Evolutionary conservation across 2,888 invertebrate species (phyloP).

Genomic region (Campaea margaritaria): DNA sequence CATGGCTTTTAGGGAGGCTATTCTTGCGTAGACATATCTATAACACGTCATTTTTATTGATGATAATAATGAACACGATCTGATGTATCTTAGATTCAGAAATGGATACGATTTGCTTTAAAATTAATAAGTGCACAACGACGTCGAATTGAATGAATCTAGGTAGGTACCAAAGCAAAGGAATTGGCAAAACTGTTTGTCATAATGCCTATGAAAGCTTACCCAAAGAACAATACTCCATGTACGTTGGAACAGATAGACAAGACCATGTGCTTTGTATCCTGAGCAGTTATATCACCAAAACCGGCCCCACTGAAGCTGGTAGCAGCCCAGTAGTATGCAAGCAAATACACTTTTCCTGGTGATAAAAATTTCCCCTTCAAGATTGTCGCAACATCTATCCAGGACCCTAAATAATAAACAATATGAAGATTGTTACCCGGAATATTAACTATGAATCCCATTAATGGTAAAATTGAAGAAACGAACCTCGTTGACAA

Average conservation of each 20-base stretch:
- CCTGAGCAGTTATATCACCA: constrained; percentile 78
- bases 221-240: constrained; percentile 82
- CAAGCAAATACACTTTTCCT: constrained; percentile 70
- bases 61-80: too few relatives aligned
- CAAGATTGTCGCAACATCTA: constrained; percentile 63
- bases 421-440: background rate
- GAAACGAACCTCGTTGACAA: constrained; percentile 62
- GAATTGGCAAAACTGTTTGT: background rate
- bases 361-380: constrained; percentile 61
- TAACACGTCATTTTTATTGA: constrained; percentile 27
- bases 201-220: constrained; percentile 23
- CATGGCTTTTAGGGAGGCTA: constrained; percentile 78
- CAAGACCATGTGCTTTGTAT: constrained; percentile 71
- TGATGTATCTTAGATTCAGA: too few relatives aligned
- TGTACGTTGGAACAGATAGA: constrained; percentile 74
- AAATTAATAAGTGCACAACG: too few relatives aligned
- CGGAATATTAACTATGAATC: too few relatives aligned
- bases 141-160: too few relatives aligned
- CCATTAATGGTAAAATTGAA: too few relatives aligned
- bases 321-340: constrained; percentile 78
- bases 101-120: too few relatives aligned
- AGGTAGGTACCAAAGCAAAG: too few relatives aligned
- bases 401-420: constrained; percentile 67
- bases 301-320: constrained; percentile 80
- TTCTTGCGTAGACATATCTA: constrained; percentile 78